These are phyloP conservation scores for Dryocosmus kuriphilus DNA, from an alignment of 2,888 invertebrate species.

Conservation along the genomic window DNA sequence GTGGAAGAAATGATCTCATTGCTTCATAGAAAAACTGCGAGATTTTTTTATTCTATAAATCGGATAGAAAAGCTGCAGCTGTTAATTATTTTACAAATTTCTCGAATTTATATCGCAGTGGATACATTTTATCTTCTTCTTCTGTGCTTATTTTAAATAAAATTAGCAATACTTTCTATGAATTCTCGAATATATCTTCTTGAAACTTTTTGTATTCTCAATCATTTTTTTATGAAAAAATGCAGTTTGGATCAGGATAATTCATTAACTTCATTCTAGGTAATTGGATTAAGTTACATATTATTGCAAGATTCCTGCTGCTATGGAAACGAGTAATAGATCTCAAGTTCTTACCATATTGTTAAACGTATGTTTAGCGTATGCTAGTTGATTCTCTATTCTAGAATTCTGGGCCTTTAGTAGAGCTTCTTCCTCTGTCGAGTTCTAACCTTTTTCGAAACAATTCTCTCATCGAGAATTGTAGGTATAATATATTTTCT, in stretches of 20 bases:
- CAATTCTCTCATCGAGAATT: slow-evolving; percentile 2
- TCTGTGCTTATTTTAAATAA: no score
- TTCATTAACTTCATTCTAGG: neutral
- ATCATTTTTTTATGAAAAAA: neutral
- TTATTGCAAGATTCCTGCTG: neutral
- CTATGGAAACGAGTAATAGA: neutral
- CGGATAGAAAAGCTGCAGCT: no score
- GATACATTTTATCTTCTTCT: no score
- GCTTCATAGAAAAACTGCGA: no score
- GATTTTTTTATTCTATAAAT: no score
- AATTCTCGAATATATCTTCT: no score
- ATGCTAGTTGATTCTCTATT: slow-evolving; percentile 12
- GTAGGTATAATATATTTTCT: neutral
- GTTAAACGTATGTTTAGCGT: slow-evolving; percentile 27
- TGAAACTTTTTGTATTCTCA: no score
- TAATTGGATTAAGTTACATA: neutral
- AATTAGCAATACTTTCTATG: no score
- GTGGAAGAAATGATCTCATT: no score
- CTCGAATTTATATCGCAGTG: no score
- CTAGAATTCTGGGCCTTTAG: slow-evolving; percentile 13
- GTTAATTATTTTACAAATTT: no score
- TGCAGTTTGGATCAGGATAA: neutral
- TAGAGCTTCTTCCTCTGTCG: neutral
- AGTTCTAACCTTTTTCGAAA: slow-evolving; percentile 7
- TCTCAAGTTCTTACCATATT: slow-evolving; percentile 17